A percentile compares a stretch with the other conserved stretches of the same genome.
Conservation (phyloP, 1,140 invertebrate species). For the silkworm (Bombyx mori) region DNA sequence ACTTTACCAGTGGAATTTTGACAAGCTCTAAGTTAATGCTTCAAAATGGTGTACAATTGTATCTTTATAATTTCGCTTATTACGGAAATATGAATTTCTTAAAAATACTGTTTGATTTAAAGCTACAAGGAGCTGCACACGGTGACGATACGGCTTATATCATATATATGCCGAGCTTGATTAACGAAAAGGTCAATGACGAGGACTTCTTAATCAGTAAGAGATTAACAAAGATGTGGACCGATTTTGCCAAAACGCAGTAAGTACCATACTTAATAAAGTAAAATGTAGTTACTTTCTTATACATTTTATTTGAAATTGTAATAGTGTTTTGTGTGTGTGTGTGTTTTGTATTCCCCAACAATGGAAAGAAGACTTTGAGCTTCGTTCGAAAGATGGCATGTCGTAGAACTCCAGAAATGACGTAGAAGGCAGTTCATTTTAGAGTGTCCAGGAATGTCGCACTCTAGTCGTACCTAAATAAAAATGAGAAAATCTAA, state of each 20-base stretch:
- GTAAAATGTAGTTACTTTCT: not conserved
- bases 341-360: not conserved
- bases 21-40: conserved; percentile 45
- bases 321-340: not conserved
- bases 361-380: not conserved
- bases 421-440: not conserved
- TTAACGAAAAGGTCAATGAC: conserved; percentile 39
- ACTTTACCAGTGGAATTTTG: conserved; percentile 55
- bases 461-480: too few relatives aligned
- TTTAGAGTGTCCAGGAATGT: not conserved
- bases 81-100: conserved; percentile 56
- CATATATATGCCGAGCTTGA: conserved; percentile 30
- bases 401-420: not conserved
- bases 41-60: conserved; percentile 19
- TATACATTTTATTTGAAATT: not conserved
- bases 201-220: conserved; percentile 50
- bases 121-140: conserved; percentile 55
- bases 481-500: too few relatives aligned
- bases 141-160: conserved; percentile 65
- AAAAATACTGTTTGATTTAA: conserved; percentile 53
- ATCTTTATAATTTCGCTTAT: conserved; percentile 55
- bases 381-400: not conserved
- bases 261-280: conserved; percentile 25
- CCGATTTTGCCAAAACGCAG: conserved; percentile 74
- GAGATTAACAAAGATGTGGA: conserved; percentile 69